Base-by-base conservation (phyloP, 2,797 vertebrate genomes). In the Phalanger gymnotis region DNA sequence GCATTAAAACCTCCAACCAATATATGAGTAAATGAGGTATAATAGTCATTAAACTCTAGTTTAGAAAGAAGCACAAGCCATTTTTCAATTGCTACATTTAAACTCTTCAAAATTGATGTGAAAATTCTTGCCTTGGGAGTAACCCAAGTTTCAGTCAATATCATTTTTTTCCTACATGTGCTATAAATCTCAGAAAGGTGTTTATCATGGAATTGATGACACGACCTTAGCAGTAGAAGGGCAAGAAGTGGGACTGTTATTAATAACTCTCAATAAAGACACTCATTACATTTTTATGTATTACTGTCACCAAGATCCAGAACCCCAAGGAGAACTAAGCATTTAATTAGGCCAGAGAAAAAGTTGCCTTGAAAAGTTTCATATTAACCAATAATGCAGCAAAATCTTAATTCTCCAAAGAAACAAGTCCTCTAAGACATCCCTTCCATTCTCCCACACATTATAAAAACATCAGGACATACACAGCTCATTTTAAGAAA, bases 271-370 rank as follows among this genome's bases (percentile, higher is more conserved):
- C 94, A 90, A 73, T 91, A 96, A 93, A 93, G 73, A 95, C n/a
- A 51, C 95, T 94, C 94, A 91, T 93, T 96, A 57, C 54, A 94
- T n/a, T 87, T 54, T 66, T 56, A 95, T 53, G 91, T 73, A 90
- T 5, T 92, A 47, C 54, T 96, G 96, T 93, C 53, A 95, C 95
- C 4, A 93, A 87, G 97, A 96, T 94, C 93, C 91, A 92, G 97
- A 97, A 94, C 94, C 91, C 92, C 91, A 11, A 81, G 93, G 53
- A 94, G 92, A 90, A 19, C 25, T 90, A 56, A 96, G 31, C n/a
- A 93, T 95, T 97, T 97, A 97, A 97, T 97, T 97, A 97, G 96
- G 95, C 96, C 96, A 97, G 90, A 9, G 11, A 92, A 95, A 92
- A 95, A 56, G 47, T 89, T 53, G 52, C 90, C 54, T 89, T 96